A percentile compares a stretch with the other conserved stretches of the same genome.
Conservation (phyloP, 2,888 invertebrate species). For the Harpalus rubripes region DNA sequence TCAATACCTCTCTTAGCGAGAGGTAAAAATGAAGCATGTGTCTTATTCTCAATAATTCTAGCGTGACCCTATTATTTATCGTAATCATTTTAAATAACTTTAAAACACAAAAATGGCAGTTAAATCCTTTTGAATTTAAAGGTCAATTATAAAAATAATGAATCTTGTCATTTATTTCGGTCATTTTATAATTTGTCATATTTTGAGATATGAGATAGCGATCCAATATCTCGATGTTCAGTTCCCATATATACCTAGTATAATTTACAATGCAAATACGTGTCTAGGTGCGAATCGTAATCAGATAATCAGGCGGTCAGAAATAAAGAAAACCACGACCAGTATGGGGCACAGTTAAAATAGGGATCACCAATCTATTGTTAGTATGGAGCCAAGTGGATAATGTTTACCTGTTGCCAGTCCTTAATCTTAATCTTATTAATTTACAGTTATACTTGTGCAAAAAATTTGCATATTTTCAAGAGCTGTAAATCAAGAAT, state of each 20-base stretch:
- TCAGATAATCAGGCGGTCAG: background rate
- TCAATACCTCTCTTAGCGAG: too few relatives aligned
- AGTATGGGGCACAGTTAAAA: background rate
- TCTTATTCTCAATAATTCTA: too few relatives aligned
- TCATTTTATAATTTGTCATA: too few relatives aligned
- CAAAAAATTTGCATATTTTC: background rate
- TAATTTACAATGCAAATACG: background rate
- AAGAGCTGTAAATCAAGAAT: background rate
- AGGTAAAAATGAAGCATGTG: too few relatives aligned
- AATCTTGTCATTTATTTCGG: too few relatives aligned
- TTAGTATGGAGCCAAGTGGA: background rate
- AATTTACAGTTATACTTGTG: conserved; percentile 16
- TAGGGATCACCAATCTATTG: background rate
- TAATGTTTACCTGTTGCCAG: background rate
- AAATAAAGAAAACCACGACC: background rate
- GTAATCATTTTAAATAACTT: too few relatives aligned
- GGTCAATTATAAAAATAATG: too few relatives aligned
- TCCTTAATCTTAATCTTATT: conserved; percentile 18
- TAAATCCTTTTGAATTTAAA: too few relatives aligned
- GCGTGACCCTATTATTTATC: too few relatives aligned
- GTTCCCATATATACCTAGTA: background rate
- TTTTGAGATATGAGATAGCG: too few relatives aligned
- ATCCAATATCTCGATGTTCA: too few relatives aligned
- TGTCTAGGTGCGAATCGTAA: background rate
- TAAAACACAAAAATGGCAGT: too few relatives aligned